Conservation (phyloP, 2,888 invertebrate genomes). For the Falcaria lacertinaria region DNA sequence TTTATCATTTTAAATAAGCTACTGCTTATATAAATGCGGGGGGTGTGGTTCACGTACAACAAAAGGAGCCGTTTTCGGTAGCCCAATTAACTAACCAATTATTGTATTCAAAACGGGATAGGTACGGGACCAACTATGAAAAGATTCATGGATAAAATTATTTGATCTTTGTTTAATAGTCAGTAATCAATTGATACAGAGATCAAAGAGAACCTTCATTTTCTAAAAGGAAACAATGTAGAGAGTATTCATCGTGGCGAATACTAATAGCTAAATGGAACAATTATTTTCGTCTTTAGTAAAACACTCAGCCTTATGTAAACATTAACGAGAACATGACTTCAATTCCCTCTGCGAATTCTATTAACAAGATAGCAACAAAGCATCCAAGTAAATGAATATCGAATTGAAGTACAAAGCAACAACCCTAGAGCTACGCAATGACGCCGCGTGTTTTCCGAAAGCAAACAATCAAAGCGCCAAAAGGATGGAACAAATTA, state of each 20-base stretch:
- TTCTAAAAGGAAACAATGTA: conserved; percentile 16
- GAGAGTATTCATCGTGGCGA: conserved; percentile 3
- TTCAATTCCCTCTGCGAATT: conserved; percentile 46
- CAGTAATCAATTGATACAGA: conserved; percentile 12
- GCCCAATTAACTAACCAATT: conserved; percentile 69
- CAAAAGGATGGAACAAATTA: conserved; percentile 70
- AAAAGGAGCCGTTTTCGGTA: conserved; percentile 65
- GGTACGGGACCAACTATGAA: conserved; percentile 25
- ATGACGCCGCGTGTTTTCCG: conserved; percentile 58
- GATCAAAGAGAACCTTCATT: conserved; percentile 7
- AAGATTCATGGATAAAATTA: conserved; percentile 25
- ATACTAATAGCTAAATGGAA: conserved; percentile 11
- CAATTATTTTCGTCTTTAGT: conserved; percentile 30
- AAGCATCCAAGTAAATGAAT: conserved; percentile 63
- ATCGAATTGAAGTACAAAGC: conserved; percentile 56
- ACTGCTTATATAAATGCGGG: conserved; percentile 74
- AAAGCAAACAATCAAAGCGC: conserved; percentile 64
- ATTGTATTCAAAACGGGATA: conserved; percentile 48
- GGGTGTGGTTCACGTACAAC: conserved; percentile 73
- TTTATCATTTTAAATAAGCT: conserved; percentile 79
- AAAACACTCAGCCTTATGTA: conserved; percentile 34
- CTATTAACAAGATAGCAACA: conserved; percentile 52
- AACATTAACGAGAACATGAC: conserved; percentile 47
- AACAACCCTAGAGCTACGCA: conserved; percentile 42
- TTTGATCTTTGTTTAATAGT: conserved; percentile 22